These are phyloP conservation scores for Crotalus viridis DNA, from an alignment of 2,113 vertebrate genomes.

Conservation along the genomic window DNA sequence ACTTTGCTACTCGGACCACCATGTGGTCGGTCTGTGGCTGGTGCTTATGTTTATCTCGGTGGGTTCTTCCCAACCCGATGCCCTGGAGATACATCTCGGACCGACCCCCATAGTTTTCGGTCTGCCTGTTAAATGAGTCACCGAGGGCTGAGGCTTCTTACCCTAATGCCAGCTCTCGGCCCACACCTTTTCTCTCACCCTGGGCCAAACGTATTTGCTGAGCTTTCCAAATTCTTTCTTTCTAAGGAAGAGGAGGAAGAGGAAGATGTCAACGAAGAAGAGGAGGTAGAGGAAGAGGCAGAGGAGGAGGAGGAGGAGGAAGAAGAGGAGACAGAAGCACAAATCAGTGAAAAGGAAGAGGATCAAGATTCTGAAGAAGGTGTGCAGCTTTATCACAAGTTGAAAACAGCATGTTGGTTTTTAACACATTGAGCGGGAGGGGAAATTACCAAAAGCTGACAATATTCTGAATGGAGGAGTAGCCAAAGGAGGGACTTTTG, in stretches of 20 bases:
- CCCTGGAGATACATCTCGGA: not conserved
- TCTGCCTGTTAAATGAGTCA: not conserved
- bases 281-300: conserved; percentile 44
- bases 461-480: too few relatives aligned
- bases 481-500: too few relatives aligned
- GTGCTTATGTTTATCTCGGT: not conserved
- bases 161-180: not conserved
- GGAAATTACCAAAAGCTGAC: not conserved
- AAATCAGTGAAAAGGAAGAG: conserved; percentile 80
- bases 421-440: too few relatives aligned
- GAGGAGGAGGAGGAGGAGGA: conserved; percentile 56
- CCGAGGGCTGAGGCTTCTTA: not conserved
- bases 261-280: conserved; percentile 39
- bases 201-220: not conserved
- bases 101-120: not conserved
- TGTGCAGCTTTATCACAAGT: conserved; percentile 49
- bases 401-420: not conserved
- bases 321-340: conserved; percentile 65
- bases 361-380: conserved; percentile 89
- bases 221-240: conserved; percentile 47
- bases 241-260: conserved; percentile 66
- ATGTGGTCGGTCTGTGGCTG: not conserved
- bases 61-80: not conserved
- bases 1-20: not conserved
- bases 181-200: not conserved